Percentiles rank a stretch among this genome's conserved stretches.
phyloP scores from a whole-genome alignment of 2,888 invertebrate genomes.

The Tuta absoluta region DNA sequence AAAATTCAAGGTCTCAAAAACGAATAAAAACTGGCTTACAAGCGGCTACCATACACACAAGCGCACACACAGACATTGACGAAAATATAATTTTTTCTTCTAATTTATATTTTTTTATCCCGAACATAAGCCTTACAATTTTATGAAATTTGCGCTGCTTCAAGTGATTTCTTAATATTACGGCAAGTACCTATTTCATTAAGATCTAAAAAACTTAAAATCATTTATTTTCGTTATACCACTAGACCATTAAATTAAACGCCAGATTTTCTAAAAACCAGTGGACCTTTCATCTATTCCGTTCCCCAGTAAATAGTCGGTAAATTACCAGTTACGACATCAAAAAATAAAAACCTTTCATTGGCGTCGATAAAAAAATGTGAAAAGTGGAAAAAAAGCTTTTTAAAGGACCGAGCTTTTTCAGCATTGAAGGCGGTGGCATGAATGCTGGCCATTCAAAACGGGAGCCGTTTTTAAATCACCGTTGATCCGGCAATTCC shows the following conservation, averaged over 20 bases:
- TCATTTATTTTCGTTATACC: background rate
- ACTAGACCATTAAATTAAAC: constrained; percentile 6
- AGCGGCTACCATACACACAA: no score
- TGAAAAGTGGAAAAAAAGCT: constrained; percentile 12
- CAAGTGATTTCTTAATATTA: no score
- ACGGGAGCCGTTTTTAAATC: constrained; percentile 23
- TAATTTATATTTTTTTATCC: no score
- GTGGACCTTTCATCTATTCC: background rate
- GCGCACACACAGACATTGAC: no score
- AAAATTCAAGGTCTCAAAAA: no score
- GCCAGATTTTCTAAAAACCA: constrained; percentile 3
- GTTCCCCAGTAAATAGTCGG: constrained; percentile 1
- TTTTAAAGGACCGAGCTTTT: constrained; percentile 16
- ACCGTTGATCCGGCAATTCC: constrained; percentile 22
- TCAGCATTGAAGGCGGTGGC: constrained; percentile 1
- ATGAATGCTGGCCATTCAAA: constrained; percentile 19
- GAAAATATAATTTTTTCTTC: no score
- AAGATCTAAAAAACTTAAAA: background rate
- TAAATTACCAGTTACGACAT: constrained; percentile 19
- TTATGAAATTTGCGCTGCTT: no score
- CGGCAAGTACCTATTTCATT: no score
- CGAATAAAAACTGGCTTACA: no score
- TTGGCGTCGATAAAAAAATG: constrained; percentile 18
- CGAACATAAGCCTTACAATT: no score
- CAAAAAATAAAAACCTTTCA: constrained; percentile 17